A percentile compares a stretch with the other conserved stretches of the same genome.
These are phyloP conservation scores for Mesitornis unicolor DNA, from an alignment of 2,113 vertebrate species.

Conservation along the genomic window DNA sequence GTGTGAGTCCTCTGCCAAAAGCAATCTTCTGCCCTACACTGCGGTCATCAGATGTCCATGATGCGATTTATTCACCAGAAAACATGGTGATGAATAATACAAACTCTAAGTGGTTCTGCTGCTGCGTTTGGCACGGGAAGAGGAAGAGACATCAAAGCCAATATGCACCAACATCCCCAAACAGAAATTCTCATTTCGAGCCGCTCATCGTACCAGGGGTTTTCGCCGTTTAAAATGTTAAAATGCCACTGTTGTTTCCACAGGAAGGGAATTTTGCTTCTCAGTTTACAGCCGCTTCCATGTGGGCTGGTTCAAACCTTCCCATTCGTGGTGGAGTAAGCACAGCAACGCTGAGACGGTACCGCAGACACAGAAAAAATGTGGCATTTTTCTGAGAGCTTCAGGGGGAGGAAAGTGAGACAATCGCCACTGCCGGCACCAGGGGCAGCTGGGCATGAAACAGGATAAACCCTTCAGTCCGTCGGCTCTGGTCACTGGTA, in stretches of 20 bases:
- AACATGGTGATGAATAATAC: fast-evolving
- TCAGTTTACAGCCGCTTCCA: not conserved
- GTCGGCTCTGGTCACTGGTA: not conserved
- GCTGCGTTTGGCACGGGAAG: not conserved
- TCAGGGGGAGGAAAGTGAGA: not conserved
- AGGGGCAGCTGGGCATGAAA: not conserved
- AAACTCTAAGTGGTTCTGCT: not conserved
- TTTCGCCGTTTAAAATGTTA: not conserved
- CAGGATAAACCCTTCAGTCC: not conserved
- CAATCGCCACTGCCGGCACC: not conserved
- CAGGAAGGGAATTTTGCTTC: not conserved
- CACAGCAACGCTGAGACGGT: not conserved
- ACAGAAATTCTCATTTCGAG: not conserved
- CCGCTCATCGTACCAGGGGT: not conserved
- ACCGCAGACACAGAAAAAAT: fast-evolving
- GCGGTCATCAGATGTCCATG: not conserved
- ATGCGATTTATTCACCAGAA: not conserved
- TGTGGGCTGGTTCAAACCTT: not conserved
- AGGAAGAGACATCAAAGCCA: not conserved
- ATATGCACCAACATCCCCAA: not conserved
- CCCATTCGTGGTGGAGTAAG: not conserved
- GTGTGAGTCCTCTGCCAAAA: not conserved
- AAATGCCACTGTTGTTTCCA: not conserved
- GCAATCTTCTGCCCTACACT: not conserved
- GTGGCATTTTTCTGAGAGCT: not conserved